phyloP scores from a whole-genome alignment of 2,888 invertebrate species.

The Limnephilus auricula region DNA sequence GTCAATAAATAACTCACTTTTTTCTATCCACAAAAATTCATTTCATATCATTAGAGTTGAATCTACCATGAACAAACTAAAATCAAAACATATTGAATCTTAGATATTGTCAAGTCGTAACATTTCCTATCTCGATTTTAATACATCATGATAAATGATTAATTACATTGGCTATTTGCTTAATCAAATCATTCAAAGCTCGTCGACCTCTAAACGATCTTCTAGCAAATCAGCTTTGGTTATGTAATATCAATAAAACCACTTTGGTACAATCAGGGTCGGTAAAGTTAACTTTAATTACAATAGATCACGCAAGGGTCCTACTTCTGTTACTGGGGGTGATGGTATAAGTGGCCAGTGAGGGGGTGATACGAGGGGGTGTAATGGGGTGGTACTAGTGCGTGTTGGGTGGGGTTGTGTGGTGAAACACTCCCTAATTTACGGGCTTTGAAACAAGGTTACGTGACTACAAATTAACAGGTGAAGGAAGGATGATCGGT shows the following conservation, averaged over 20 bases:
- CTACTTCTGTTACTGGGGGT: background rate
- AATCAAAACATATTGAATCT: background rate
- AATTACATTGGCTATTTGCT: background rate
- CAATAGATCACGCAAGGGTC: slow-evolving; percentile 43
- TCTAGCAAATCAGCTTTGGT: slow-evolving; percentile 1
- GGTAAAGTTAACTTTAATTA: slow-evolving; percentile 37
- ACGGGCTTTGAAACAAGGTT: slow-evolving; percentile 6
- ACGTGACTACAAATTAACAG: slow-evolving; percentile 46
- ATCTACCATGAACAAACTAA: background rate
- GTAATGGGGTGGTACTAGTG: background rate
- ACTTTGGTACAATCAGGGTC: slow-evolving; percentile 29
- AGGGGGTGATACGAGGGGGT: background rate
- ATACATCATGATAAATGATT: background rate
- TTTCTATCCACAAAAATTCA: background rate
- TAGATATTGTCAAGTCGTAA: background rate
- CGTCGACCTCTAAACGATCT: background rate
- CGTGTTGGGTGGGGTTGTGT: background rate
- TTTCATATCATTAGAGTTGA: background rate
- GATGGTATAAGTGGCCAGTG: background rate
- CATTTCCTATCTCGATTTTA: background rate
- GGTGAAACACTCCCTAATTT: slow-evolving; percentile 6
- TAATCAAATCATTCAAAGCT: background rate
- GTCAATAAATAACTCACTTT: too few relatives aligned
- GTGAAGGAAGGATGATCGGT: background rate
- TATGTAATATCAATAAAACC: slow-evolving; percentile 35